Evolutionary conservation across 2,888 invertebrate species (phyloP).

Genomic region (Xestobium rufovillosum): DNA sequence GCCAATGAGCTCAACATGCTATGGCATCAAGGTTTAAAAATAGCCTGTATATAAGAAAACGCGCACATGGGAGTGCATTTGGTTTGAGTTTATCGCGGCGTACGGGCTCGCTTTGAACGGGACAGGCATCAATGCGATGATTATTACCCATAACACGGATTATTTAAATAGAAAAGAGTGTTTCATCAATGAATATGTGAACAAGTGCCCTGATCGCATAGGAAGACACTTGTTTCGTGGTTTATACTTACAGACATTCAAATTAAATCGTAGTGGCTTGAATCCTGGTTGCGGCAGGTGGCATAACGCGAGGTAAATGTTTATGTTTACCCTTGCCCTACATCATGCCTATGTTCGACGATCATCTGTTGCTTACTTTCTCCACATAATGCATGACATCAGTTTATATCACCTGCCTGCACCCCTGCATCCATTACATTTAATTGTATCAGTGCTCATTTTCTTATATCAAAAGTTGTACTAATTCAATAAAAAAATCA

Average conservation of each 20-base stretch:
- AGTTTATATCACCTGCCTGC: conserved; percentile 17
- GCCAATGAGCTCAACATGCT: conserved; percentile 28
- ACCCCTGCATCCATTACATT: conserved; percentile 13
- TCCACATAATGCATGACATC: conserved; percentile 14
- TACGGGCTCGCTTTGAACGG: conserved; percentile 32
- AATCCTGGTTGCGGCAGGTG: conserved; percentile 38
- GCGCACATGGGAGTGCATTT: conserved; percentile 36
- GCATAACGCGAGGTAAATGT: conserved; percentile 40
- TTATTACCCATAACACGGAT: conserved; percentile 35
- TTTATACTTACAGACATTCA: conserved; percentile 26
- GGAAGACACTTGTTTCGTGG: conserved; percentile 32
- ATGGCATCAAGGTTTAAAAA: conserved; percentile 41
- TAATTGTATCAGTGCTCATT: too few species aligned
- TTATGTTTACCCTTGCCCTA: conserved; percentile 29
- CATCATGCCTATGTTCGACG: conserved; percentile 13
- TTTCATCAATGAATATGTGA: conserved; percentile 32
- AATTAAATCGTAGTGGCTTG: conserved; percentile 29
- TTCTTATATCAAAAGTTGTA: too few species aligned
- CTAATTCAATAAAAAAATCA: too few species aligned
- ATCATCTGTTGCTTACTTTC: not conserved
- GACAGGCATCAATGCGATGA: conserved; percentile 38
- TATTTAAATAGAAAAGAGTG: conserved; percentile 33
- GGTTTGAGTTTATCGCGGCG: conserved; percentile 40
- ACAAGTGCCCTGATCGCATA: conserved; percentile 30
- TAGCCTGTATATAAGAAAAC: conserved; percentile 37